phyloP scores from a whole-genome alignment of 2,113 vertebrate genomes.

The Stegostoma tigrinum region DNA sequence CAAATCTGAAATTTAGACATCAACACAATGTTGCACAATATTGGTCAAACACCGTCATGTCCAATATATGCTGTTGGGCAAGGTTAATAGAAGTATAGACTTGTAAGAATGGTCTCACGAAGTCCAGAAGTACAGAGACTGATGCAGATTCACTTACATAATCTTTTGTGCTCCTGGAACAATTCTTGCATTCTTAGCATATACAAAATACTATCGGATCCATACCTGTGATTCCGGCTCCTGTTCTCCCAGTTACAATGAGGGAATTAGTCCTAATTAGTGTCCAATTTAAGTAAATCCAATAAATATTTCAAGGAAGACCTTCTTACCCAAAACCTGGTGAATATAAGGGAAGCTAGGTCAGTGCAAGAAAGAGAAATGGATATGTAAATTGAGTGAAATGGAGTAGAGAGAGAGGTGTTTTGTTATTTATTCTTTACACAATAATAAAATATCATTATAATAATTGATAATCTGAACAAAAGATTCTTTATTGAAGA shows the following conservation, averaged over 20 bases:
- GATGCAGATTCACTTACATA: neutral
- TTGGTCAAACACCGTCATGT: neutral
- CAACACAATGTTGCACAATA: neutral
- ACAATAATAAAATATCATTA: too few relatives aligned
- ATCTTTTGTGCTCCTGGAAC: neutral
- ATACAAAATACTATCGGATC: neutral
- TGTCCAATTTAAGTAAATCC: neutral
- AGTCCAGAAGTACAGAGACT: neutral
- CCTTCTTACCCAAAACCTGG: neutral
- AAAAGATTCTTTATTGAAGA: too few relatives aligned
- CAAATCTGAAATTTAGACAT: neutral
- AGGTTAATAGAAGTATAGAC: neutral
- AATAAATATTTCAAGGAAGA: neutral
- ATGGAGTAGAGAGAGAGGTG: neutral
- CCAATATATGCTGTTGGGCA: neutral
- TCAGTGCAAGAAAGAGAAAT: neutral
- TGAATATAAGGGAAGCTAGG: neutral
- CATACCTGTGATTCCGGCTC: neutral
- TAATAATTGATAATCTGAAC: too few relatives aligned
- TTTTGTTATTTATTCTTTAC: too few relatives aligned
- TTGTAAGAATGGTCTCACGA: neutral
- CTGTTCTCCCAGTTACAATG: neutral
- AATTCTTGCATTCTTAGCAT: neutral
- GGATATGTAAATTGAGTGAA: neutral
- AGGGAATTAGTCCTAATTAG: neutral